Conservation (phyloP, 1,140 invertebrate species). For the Heliconius congener region DNA sequence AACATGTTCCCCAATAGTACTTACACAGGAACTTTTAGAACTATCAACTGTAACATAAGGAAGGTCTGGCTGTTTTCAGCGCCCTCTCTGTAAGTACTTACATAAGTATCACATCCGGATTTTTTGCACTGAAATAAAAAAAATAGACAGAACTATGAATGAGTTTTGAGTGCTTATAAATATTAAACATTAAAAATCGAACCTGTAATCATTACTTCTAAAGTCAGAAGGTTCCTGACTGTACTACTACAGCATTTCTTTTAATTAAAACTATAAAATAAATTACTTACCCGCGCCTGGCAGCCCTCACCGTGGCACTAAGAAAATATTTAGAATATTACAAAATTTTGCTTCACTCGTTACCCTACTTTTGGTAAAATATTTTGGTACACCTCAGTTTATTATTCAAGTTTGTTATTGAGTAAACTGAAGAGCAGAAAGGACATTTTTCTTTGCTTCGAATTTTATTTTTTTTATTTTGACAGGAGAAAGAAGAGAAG, state of each 20-base stretch:
- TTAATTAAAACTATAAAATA: background rate
- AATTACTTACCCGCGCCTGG: constrained; percentile 29
- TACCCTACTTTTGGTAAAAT: background rate
- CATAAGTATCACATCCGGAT: constrained; percentile 25
- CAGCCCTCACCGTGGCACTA: constrained; percentile 30
- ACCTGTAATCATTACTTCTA: background rate
- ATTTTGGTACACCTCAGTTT: background rate
- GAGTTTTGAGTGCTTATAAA: no score
- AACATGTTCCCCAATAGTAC: no score
- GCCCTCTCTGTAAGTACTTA: background rate
- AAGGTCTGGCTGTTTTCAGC: no score
- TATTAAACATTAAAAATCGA: background rate
- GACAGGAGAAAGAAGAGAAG: no score
- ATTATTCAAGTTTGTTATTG: background rate
- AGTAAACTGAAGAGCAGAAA: background rate
- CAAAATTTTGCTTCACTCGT: background rate
- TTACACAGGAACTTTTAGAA: no score
- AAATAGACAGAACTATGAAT: background rate
- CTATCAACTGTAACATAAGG: no score
- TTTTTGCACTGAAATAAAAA: constrained; percentile 17
- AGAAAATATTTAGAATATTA: constrained; percentile 21
- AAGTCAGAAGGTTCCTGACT: background rate
- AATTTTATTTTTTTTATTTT: no score
- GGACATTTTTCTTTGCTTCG: background rate
- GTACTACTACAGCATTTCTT: background rate